Evolutionary conservation across 2,888 invertebrate genomes (phyloP).

Genomic region (Cataglyphis livida): DNA sequence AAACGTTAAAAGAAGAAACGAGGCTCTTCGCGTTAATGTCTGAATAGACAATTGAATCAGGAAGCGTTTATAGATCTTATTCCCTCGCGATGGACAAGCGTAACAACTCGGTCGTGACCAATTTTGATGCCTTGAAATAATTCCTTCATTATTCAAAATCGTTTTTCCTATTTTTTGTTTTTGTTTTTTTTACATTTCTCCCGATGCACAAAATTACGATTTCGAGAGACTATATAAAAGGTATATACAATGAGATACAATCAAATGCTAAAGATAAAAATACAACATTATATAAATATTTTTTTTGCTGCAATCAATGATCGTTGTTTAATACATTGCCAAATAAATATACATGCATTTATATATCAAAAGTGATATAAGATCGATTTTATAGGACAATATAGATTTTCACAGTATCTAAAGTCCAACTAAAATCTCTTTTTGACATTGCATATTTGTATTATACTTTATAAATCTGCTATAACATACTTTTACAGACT

Average conservation of each 20-base stretch:
- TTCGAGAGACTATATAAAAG: not conserved
- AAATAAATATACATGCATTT: not conserved
- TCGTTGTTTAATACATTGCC: not conserved
- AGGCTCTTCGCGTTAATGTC: constrained; percentile 47
- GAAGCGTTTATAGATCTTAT: constrained; percentile 66
- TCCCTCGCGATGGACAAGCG: constrained; percentile 57
- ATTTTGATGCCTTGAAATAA: constrained; percentile 39
- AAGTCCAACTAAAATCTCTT: not conserved
- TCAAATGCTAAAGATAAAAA: not conserved
- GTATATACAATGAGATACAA: not conserved
- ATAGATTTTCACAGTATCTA: not conserved
- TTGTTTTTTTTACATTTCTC: constrained; percentile 27
- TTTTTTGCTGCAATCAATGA: too few relatives aligned
- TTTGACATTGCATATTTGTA: not conserved
- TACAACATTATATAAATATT: not conserved
- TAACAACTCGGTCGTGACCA: constrained; percentile 59
- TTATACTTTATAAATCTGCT: not conserved
- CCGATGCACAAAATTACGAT: constrained; percentile 14
- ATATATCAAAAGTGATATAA: not conserved
- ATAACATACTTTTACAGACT: not conserved
- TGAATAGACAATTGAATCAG: constrained; percentile 68
- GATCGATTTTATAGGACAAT: not conserved
- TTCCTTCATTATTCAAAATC: constrained; percentile 43
- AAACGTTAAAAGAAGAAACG: constrained; percentile 48
- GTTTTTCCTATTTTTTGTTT: constrained; percentile 28